A percentile compares a stretch with the other conserved stretches of the same genome.
phyloP scores from a whole-genome alignment of 2,888 invertebrate genomes.

The Volucella inanis region DNA sequence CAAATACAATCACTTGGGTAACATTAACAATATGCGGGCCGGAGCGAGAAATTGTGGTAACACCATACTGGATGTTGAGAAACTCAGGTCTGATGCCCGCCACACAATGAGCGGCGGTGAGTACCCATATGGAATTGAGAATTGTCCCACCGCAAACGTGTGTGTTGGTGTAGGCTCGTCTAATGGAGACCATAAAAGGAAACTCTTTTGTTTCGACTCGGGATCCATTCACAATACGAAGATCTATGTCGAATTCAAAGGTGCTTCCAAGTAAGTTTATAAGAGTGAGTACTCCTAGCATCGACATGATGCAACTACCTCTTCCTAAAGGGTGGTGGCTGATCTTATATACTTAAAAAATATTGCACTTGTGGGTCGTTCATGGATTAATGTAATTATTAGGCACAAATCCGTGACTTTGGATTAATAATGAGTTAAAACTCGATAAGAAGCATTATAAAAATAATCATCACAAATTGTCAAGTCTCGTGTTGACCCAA shows the following conservation, averaged over 20 bases:
- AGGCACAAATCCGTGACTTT: too few species aligned
- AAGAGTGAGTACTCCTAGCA: background rate
- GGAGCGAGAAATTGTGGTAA: conserved; percentile 76
- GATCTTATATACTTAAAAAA: conserved; percentile 33
- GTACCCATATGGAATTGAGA: conserved; percentile 79
- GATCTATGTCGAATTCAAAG: background rate
- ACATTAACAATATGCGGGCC: conserved; percentile 77
- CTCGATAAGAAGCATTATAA: too few species aligned
- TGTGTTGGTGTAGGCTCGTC: conserved; percentile 77
- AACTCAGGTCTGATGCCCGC: conserved; percentile 74
- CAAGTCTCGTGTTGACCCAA: background rate
- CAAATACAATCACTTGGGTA: conserved; percentile 78
- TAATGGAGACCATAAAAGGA: conserved; percentile 79
- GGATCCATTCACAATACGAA: conserved; percentile 80
- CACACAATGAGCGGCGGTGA: conserved; percentile 82
- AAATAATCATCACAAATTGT: too few species aligned
- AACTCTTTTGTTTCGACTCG: conserved; percentile 78
- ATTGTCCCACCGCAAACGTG: conserved; percentile 80
- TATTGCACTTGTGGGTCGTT: background rate
- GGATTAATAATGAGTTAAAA: too few species aligned
- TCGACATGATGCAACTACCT: conserved; percentile 50
- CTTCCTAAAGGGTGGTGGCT: background rate
- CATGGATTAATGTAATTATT: too few species aligned
- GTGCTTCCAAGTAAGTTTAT: background rate
- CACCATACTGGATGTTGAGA: conserved; percentile 80